Evolutionary conservation across 1,140 invertebrate species (phyloP), one percentile per base, ranked within the genome.

Genomic region (Linepithema humile): DNA sequence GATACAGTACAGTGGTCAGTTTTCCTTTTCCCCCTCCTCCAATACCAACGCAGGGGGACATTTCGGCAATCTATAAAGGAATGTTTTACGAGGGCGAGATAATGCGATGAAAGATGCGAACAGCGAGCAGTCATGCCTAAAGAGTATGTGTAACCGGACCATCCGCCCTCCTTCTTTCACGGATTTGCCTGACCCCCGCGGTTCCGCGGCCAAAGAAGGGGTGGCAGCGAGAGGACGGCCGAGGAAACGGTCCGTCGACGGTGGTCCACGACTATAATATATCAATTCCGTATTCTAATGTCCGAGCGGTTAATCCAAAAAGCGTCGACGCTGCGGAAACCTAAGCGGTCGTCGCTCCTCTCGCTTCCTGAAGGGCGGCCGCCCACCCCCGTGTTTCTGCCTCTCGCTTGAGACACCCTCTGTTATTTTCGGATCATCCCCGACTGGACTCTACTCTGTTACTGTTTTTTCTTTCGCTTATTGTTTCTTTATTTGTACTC

Each of bases 241-340:
- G 55, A 57, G 29, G 38, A 55, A 64, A 50, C 60, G 62, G 77
- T 67, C 45, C 77, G 48, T 10, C 60, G 65, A 75, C 55, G 77
- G 20, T 7, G 75, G 65, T 75, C 74, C 85, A 57, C 59, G 83
- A 78, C 88, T 89, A 89, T 91, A 91, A 92, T 91, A 92, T 92
- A 92, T 92, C 91, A 92, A 92, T 92, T 92, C 90, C 87, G 91
- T 92, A 92, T 92, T 92, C 91, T 92, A 92, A 92, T 92, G 91
- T 91, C 90, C 88, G 85, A 82, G 86, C 90, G 89, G 91, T 92
- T 92, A 92, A 92, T 92, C 88, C 91, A 83, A 92, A 92, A 92
- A 92, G 91, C 91, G 91, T 90, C 90, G 90, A 92, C 90, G 82
- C 82, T 87, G 90, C 90, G 91, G 91, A 92, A 91, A 92, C 88